A percentile compares a stretch with the other conserved stretches of the same genome.
phyloP scores from a whole-genome alignment of 2,888 invertebrate genomes.

The Orchesella flavescens region DNA sequence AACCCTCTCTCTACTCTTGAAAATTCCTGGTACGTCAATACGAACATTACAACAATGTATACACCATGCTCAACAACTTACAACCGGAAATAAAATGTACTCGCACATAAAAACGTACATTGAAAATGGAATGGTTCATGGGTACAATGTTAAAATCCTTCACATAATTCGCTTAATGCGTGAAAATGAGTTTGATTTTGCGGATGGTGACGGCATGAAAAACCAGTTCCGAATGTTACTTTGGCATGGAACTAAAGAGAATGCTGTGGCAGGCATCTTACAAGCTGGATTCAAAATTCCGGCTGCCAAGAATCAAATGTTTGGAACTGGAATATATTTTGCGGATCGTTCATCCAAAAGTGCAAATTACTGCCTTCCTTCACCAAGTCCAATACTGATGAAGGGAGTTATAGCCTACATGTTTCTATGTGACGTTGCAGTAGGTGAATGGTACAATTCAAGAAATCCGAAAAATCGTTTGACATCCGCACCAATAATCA shows the following conservation, averaged over 20 bases:
- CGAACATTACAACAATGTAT: too few relatives aligned
- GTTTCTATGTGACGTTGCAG: conserved; percentile 61
- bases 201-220: neutral
- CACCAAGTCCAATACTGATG: neutral
- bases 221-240: conserved; percentile 40
- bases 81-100: too few relatives aligned
- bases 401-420: conserved; percentile 25
- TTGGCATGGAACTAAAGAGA: conserved; percentile 53
- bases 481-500: neutral
- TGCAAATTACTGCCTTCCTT: conserved; percentile 34
- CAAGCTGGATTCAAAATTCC: conserved; percentile 45
- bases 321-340: conserved; percentile 54
- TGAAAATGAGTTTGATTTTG: neutral
- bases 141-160: neutral
- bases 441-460: conserved; percentile 53
- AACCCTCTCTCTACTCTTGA: too few relatives aligned
- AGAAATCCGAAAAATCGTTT: conserved; percentile 12
- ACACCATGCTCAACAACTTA: too few relatives aligned
- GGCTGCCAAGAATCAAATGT: conserved; percentile 40
- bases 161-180: conserved; percentile 13
- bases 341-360: conserved; percentile 59
- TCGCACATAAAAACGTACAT: neutral
- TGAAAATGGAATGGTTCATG: neutral
- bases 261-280: conserved; percentile 18
- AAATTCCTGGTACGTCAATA: too few relatives aligned